A percentile compares a stretch with the other conserved stretches of the same genome.
Evolutionary conservation across 2,888 invertebrate genomes (phyloP).

Genomic region (Drosophila merina): DNA sequence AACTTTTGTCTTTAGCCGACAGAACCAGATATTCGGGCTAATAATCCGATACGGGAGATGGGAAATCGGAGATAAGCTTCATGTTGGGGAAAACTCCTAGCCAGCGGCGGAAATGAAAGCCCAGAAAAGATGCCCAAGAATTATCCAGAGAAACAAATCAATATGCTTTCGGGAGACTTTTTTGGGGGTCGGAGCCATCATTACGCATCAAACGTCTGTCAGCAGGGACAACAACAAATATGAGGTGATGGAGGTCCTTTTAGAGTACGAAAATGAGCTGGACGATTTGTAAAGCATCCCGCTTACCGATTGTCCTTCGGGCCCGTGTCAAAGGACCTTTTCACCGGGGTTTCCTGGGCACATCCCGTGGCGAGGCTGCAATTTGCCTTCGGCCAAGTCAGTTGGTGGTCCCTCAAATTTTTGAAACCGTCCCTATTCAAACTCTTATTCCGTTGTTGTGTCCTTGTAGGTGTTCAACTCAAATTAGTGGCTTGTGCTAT

Average conservation of each 20-base stretch:
- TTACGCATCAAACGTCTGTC: slow-evolving; percentile 20
- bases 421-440: slow-evolving; percentile 34
- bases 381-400: slow-evolving; percentile 68
- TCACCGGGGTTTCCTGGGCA: slow-evolving; percentile 46
- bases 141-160: slow-evolving; percentile 19
- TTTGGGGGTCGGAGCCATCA: slow-evolving; percentile 2
- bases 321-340: slow-evolving; percentile 47
- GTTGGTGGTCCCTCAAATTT: slow-evolving; percentile 63
- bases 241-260: slow-evolving; percentile 15
- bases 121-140: slow-evolving; percentile 23
- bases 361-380: slow-evolving; percentile 65
- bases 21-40: slow-evolving; percentile 38
- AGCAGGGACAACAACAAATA: slow-evolving; percentile 24
- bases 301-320: slow-evolving; percentile 37
- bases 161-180: slow-evolving; percentile 21
- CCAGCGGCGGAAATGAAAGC: slow-evolving; percentile 61
- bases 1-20: slow-evolving; percentile 58
- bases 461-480: slow-evolving; percentile 68
- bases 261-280: slow-evolving; percentile 49
- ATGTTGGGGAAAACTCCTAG: slow-evolving; percentile 24
- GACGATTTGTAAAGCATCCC: slow-evolving; percentile 51
- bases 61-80: slow-evolving; percentile 54
- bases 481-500: slow-evolving; percentile 71
- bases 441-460: slow-evolving; percentile 22
- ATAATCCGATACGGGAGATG: slow-evolving; percentile 39